Evolutionary conservation across 1,140 invertebrate genomes (phyloP), one percentile per base, ranked within the genome.

Genomic region (Neoseiulus cucumeris): DNA sequence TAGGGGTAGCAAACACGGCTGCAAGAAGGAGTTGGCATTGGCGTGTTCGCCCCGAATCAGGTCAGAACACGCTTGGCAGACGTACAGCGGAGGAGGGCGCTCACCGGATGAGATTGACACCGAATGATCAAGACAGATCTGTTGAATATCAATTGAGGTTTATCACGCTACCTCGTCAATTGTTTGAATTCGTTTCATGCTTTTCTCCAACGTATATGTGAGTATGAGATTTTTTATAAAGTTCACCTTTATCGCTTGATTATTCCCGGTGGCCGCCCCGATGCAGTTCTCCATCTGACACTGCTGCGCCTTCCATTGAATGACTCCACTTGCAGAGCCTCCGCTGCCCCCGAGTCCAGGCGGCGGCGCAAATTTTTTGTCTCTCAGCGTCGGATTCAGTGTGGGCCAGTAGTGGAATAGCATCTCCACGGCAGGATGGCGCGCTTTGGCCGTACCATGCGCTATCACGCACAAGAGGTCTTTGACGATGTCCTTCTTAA

Each of bases 381-480:
- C 93, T 72, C 91, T 87, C 1, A 93, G 81, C 72, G 87, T 87
- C 20, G 91, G 87, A 79, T 96, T 94, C 70, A 97, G 87, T 1
- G 92, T 86, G n/a, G 95, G 95, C 93, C 95, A 98, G 75, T 98
- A 98, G 77, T 96, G 92, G 76, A 98, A 98, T 18, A 99, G 80
- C 28, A 98, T 79, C 78, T 97, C 95, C 44, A 91, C 90, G 18
- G 95, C 94, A 1, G 91, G 89, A 55, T 88, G 83, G 67, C 91
- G 78, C 0, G 93, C 88, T 59, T 85, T 84, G 65, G 88, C 84
- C 1, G 94, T 94, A 14, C 95, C 95, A 76, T 98, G 93, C 12
- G 94, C 94, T 69, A 98, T 89, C 14, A 98, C 91, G 73, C 88
- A 90, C 7, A 98, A 78, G 28, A 99, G 81, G 77, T 99, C 94